Evolutionary conservation across 2,113 vertebrate species (phyloP), one percentile per base, ranked within the genome.

Genomic region (Ptychochromis oligacanthus): DNA sequence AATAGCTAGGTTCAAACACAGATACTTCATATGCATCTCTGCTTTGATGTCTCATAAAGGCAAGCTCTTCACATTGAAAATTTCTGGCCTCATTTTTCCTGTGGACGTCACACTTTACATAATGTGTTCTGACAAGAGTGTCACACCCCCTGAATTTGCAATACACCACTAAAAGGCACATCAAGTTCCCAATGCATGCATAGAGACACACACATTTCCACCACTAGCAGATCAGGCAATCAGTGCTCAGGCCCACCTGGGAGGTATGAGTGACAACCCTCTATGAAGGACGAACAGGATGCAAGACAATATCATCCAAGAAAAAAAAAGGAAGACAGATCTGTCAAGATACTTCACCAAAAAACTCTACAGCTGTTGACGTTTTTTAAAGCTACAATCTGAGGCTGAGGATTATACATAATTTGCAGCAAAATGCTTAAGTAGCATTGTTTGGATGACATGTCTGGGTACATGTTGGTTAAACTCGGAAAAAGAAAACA

Each of bases 101-200:
- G 83, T 84, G 85, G 82, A 90, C 56, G 88, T 93, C 89, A 88
- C 54, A 60, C 80, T 89, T 89, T 86, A 89, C 80, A 79, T 91
- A 91, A 93, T 79, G 58, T 43, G 22, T 80, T 91, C 88, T 91
- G 93, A 93, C 87, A 91, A 75, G 58, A 90, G 75, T 15, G 7
- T 86, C 84, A 31, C 87, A 83, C 72, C 77, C 82, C 80, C 86
- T 88, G 80, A 75, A 87, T 81, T 82, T 38, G 81, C 83, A 85
- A 34, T 20, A 49, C 40, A 64, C 58, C 2, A 59, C 88, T 62
- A 65, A 65, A 77, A 83, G 77, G 79, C 85, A 75, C 57, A 49
- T 52, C 20, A 36, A 55, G 59, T 77, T 81, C 83, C 54, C 59
- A 40, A 56, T 75, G 62, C 12, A 76, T 17, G 59, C 31, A 79